phyloP scores from a whole-genome alignment of 2,797 vertebrate genomes.

The Gila robusta region DNA sequence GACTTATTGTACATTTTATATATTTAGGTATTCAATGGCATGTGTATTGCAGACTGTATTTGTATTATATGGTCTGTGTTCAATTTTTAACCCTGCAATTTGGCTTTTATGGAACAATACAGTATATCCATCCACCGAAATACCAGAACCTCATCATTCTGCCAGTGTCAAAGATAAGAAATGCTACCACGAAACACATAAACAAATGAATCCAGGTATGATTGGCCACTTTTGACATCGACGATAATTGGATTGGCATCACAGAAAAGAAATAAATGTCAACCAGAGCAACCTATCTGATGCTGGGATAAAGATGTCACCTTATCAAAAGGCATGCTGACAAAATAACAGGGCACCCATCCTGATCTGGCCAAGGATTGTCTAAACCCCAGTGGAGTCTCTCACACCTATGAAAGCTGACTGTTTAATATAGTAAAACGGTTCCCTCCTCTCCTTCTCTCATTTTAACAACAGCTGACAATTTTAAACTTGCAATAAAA shows the following conservation, averaged over 20 bases:
- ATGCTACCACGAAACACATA: neutral
- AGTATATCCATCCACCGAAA: neutral
- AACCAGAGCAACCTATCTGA: neutral
- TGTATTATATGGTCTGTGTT: neutral
- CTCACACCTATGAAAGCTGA: neutral
- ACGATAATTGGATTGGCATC: neutral
- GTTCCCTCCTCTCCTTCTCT: neutral
- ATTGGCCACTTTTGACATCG: neutral
- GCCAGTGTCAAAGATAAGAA: constrained; percentile 1
- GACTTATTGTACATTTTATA: neutral
- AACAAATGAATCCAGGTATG: neutral
- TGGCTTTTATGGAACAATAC: neutral
- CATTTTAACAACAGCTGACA: neutral
- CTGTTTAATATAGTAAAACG: neutral
- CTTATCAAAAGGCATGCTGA: constrained; percentile 12
- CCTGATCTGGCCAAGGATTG: neutral
- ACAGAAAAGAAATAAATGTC: constrained; percentile 10
- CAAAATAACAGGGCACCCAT: constrained; percentile 2
- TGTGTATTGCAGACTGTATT: neutral
- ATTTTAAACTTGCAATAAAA: neutral
- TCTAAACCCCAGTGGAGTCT: neutral
- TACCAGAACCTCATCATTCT: neutral
- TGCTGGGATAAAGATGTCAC: neutral
- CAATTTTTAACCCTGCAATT: neutral
- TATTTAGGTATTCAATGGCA: neutral